These are phyloP conservation scores for Panthera uncia DNA, from an alignment of 2,113 vertebrate genomes.

Conservation along the genomic window DNA sequence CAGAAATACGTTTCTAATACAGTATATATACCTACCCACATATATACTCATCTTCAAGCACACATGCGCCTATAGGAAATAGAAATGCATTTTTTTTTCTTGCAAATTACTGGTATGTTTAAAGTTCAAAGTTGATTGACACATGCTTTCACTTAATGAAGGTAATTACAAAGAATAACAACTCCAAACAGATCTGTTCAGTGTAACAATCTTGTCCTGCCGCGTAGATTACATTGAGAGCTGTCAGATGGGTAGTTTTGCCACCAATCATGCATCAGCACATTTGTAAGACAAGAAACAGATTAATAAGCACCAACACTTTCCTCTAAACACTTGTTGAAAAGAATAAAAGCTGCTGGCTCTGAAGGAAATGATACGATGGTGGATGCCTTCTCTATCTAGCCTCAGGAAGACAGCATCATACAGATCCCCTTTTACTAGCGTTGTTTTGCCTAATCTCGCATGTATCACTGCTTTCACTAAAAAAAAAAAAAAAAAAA, in stretches of 20 bases:
- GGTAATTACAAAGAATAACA: slow-evolving; percentile 99
- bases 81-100: slow-evolving; percentile 81
- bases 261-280: slow-evolving; percentile 85
- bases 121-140: slow-evolving; percentile 95
- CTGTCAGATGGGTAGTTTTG: slow-evolving; percentile 89
- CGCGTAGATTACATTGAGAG: slow-evolving; percentile 83
- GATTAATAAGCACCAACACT: slow-evolving; percentile 96
- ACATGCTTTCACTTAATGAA: slow-evolving; percentile 98
- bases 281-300: slow-evolving; percentile 91
- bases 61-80: slow-evolving; percentile 60
- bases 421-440: not conserved
- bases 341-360: slow-evolving; percentile 80
- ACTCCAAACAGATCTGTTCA: slow-evolving; percentile 94
- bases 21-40: not conserved
- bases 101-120: slow-evolving; percentile 85
- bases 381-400: slow-evolving; percentile 67
- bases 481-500: not conserved
- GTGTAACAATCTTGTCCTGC: slow-evolving; percentile 87
- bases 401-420: slow-evolving; percentile 45
- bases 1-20: slow-evolving; percentile 32
- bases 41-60: not conserved
- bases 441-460: not conserved
- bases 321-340: slow-evolving; percentile 91
- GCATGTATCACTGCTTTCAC: accelerated
- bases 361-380: slow-evolving; percentile 74